phyloP scores from a whole-genome alignment of 2,113 vertebrate species.

The Chlorodrepanis virens region DNA sequence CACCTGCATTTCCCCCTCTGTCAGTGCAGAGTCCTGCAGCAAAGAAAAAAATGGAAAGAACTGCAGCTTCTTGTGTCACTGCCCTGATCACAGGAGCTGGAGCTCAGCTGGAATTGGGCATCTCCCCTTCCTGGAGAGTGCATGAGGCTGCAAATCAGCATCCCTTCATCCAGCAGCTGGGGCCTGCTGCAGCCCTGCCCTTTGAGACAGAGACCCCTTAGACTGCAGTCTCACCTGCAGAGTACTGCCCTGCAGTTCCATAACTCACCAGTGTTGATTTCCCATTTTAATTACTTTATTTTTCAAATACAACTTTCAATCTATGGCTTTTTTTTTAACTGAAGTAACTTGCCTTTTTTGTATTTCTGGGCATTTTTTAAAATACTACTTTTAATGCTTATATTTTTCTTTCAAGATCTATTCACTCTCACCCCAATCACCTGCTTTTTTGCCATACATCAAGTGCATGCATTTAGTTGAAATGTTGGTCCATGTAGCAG shows the following conservation, averaged over 20 bases:
- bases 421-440: background rate
- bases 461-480: background rate
- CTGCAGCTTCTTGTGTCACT: background rate
- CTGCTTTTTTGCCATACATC: background rate
- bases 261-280: background rate
- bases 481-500: background rate
- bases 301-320: background rate
- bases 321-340: background rate
- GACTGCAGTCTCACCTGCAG: background rate
- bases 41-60: background rate
- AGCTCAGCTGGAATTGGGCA: fast-evolving
- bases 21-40: background rate
- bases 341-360: background rate
- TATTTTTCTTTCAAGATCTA: background rate
- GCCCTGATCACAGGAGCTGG: background rate
- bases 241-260: background rate
- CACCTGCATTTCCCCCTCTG: background rate
- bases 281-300: background rate
- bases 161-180: background rate
- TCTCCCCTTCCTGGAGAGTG: background rate
- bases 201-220: background rate
- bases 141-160: background rate
- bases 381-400: background rate
- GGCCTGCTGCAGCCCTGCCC: fast-evolving
- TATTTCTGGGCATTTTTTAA: background rate